Percentiles rank a stretch among this genome's conserved stretches.
Conservation (phyloP, 2,113 vertebrate species). For the Actinemys pallida region DNA sequence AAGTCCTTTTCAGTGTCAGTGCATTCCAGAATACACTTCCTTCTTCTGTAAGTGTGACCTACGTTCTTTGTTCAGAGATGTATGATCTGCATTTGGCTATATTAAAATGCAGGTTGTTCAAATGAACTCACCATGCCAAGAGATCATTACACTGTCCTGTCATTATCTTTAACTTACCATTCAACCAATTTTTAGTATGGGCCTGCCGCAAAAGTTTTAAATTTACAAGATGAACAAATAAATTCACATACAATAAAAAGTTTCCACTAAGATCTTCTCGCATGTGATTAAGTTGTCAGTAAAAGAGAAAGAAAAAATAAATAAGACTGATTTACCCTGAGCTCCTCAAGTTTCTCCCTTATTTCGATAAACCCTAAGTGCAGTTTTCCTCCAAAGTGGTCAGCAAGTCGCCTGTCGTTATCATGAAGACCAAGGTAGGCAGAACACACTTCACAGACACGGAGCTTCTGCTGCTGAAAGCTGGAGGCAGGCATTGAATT, state of each 20-base stretch:
- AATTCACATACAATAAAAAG: neutral
- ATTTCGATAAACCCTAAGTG: slow-evolving; percentile 99
- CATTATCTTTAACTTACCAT: neutral
- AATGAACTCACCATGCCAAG: neutral
- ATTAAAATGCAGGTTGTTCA: neutral
- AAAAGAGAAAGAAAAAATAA: neutral
- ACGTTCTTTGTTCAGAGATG: neutral
- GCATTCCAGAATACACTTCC: neutral
- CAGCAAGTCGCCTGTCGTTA: slow-evolving; percentile 95
- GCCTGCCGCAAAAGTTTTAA: neutral
- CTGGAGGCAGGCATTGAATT: slow-evolving; percentile 99
- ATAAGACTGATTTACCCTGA: slow-evolving; percentile 84
- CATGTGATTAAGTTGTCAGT: neutral
- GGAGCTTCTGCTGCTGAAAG: slow-evolving; percentile 98
- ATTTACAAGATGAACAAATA: neutral
- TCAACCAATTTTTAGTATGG: neutral
- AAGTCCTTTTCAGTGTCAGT: neutral
- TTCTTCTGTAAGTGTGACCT: neutral
- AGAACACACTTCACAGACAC: slow-evolving; percentile 98
- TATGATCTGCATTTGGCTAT: neutral
- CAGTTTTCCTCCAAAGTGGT: slow-evolving; percentile 98
- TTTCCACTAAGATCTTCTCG: neutral
- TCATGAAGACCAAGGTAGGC: slow-evolving; percentile 98
- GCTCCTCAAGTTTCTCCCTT: slow-evolving; percentile 96
- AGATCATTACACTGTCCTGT: neutral